Evolutionary conservation across 2,888 invertebrate genomes (phyloP).

Genomic region (Gastrophysa polygoni): DNA sequence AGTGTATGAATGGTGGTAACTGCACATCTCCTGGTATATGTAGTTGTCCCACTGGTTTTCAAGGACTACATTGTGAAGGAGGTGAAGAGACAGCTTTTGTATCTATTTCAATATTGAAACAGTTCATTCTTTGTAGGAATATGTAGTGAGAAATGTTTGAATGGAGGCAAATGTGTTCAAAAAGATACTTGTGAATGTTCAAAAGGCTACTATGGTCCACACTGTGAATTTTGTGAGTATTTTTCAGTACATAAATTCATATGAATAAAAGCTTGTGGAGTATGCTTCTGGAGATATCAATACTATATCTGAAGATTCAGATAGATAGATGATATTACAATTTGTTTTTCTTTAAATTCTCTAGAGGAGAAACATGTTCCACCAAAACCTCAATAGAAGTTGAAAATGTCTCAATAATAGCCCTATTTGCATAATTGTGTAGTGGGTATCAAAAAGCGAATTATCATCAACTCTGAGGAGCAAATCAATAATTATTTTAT

Average conservation of each 20-base stretch:
- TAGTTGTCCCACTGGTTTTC: slow-evolving; percentile 87
- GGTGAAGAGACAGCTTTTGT: slow-evolving; percentile 19
- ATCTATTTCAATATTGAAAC: neutral
- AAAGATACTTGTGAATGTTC: slow-evolving; percentile 93
- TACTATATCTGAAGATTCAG: no score
- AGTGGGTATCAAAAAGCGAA: no score
- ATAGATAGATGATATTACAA: no score
- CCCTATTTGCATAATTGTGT: no score
- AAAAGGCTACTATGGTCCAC: slow-evolving; percentile 87
- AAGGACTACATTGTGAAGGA: slow-evolving; percentile 66
- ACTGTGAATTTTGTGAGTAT: slow-evolving; percentile 89
- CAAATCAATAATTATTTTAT: neutral
- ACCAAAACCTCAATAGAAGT: no score
- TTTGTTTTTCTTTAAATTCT: no score
- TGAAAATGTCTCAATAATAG: no score
- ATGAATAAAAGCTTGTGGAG: no score
- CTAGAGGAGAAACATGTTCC: no score
- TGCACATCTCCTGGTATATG: slow-evolving; percentile 90
- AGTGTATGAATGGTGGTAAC: slow-evolving; percentile 91
- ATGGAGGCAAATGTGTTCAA: slow-evolving; percentile 93
- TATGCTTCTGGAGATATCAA: no score
- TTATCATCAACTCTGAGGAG: neutral
- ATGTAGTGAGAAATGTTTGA: slow-evolving; percentile 88
- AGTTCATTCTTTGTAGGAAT: slow-evolving; percentile 69
- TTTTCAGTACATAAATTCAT: no score